Percentiles rank a stretch among this genome's conserved stretches.
These are phyloP conservation scores for Habrosyne pyritoides DNA, from an alignment of 2,888 invertebrate species.

Conservation along the genomic window DNA sequence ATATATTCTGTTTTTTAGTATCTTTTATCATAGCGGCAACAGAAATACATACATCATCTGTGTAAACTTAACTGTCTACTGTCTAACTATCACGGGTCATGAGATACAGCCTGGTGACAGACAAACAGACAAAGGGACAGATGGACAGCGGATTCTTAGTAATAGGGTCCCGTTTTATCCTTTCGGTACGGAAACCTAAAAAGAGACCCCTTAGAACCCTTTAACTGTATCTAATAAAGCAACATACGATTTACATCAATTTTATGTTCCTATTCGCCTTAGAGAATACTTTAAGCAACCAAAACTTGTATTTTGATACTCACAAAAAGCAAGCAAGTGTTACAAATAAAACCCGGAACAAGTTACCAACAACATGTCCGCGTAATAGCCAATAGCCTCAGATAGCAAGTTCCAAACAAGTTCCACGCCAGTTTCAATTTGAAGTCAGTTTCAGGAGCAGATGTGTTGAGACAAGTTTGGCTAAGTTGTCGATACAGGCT, in stretches of 20 bases:
- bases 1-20: too few species aligned
- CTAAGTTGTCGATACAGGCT: constrained; percentile 22
- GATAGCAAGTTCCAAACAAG: constrained; percentile 24
- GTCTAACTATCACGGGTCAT: too few species aligned
- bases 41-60: too few species aligned
- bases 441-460: constrained; percentile 28
- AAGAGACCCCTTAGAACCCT: too few species aligned
- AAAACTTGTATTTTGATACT: not conserved
- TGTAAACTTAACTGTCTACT: too few species aligned
- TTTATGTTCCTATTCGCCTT: not conserved
- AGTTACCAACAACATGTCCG: constrained; percentile 7
- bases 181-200: too few species aligned
- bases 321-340: not conserved
- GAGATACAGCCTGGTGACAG: too few species aligned
- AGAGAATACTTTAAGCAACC: not conserved
- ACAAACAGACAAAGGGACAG: too few species aligned
- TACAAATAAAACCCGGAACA: not conserved
- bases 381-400: constrained; percentile 28
- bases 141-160: too few species aligned
- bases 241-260: not conserved
- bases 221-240: not conserved
- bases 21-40: too few species aligned
- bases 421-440: constrained; percentile 37
- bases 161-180: too few species aligned
- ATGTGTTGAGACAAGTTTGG: constrained; percentile 32